phyloP scores from a whole-genome alignment of 2,113 vertebrate species.

The Plecturocebus donacophilus region DNA sequence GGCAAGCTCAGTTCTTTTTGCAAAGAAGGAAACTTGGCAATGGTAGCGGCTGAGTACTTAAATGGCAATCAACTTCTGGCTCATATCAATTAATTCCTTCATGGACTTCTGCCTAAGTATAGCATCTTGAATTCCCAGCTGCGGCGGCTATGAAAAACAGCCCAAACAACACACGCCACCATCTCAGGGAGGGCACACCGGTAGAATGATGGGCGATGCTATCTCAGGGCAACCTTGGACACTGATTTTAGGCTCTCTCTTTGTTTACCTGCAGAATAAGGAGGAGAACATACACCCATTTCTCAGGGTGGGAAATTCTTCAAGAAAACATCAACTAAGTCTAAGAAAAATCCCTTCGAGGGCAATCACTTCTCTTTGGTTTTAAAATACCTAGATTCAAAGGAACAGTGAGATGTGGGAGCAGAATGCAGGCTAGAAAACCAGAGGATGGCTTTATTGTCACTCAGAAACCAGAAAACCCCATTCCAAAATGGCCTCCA shows the following conservation, averaged over 20 bases:
- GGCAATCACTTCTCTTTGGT: background rate
- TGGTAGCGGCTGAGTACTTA: conserved; percentile 74
- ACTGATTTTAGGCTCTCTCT: background rate
- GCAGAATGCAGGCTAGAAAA: background rate
- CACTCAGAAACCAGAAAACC: background rate
- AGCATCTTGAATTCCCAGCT: conserved; percentile 80
- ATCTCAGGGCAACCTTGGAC: background rate
- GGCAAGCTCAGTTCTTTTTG: conserved; percentile 69
- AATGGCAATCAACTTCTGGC: conserved; percentile 81
- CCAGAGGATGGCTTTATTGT: background rate
- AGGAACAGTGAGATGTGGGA: background rate
- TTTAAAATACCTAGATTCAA: background rate
- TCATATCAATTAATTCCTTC: conserved; percentile 81
- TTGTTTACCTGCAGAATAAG: background rate
- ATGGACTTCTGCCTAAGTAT: conserved; percentile 79
- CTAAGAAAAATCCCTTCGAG: background rate
- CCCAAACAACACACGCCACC: background rate
- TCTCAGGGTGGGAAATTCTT: background rate
- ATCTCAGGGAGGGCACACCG: background rate
- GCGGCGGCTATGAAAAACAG: conserved; percentile 56
- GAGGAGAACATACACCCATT: background rate
- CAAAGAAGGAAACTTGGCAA: conserved; percentile 77
- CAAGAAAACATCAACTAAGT: background rate
- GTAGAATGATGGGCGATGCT: background rate
- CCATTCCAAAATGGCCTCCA: background rate